Evolutionary conservation across 2,888 invertebrate genomes (phyloP).

Genomic region (Hirtodrosophila histrioides): DNA sequence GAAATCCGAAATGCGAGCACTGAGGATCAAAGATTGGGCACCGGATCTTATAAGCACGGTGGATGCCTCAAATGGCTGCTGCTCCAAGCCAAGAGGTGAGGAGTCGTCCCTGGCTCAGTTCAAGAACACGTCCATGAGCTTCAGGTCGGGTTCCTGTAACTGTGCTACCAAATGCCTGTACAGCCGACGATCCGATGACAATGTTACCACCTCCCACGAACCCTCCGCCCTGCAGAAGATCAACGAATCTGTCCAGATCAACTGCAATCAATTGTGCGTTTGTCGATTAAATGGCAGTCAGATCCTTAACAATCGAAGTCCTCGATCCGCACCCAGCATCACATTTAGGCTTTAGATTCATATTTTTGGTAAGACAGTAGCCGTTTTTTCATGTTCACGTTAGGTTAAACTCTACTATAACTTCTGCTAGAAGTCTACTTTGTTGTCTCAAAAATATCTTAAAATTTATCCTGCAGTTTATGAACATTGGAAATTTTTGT

Average conservation of each 20-base stretch:
- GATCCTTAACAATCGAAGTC: constrained; percentile 66
- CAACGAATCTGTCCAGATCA: constrained; percentile 44
- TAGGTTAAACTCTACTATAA: no score
- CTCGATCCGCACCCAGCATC: constrained; percentile 82
- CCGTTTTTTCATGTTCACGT: no score
- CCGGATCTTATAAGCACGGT: constrained; percentile 82
- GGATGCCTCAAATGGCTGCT: constrained; percentile 62
- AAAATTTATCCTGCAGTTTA: no score
- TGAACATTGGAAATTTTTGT: no score
- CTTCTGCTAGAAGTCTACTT: no score
- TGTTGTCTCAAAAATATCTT: no score
- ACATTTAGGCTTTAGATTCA: constrained; percentile 77
- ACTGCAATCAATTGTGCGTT: constrained; percentile 77
- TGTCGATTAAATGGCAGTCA: constrained; percentile 78
- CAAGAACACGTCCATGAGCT: constrained; percentile 23
- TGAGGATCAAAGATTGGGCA: constrained; percentile 61
- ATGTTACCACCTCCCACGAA: constrained; percentile 64
- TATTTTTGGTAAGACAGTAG: no score
- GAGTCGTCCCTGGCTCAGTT: constrained; percentile 31
- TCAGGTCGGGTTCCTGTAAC: constrained; percentile 66
- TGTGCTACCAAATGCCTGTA: constrained; percentile 82
- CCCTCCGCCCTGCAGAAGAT: constrained; percentile 15
- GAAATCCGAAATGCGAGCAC: constrained; percentile 41
- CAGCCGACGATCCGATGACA: constrained; percentile 80
- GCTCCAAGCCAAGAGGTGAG: constrained; percentile 25